Evolutionary conservation across 2,888 invertebrate genomes (phyloP).

Genomic region (Netelia fuscicornis): DNA sequence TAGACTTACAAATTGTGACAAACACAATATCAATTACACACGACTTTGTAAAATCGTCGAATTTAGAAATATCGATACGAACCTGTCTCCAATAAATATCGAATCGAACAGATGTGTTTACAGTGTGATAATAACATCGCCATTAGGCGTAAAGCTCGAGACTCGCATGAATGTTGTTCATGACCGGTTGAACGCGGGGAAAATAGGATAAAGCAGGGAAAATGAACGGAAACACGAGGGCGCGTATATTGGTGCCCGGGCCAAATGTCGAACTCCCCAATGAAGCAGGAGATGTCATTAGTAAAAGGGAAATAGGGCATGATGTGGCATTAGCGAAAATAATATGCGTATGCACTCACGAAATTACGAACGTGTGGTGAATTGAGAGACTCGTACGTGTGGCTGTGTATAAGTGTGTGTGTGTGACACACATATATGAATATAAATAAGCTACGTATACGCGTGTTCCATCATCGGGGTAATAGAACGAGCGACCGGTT

Average conservation of each 20-base stretch:
- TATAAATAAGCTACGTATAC: background rate
- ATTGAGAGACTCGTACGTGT: background rate
- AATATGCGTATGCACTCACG: slow-evolving; percentile 50
- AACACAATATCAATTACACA: background rate
- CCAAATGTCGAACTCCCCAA: background rate
- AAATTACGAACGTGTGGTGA: slow-evolving; percentile 39
- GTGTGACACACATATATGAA: background rate
- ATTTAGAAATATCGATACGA: background rate
- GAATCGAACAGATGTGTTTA: background rate
- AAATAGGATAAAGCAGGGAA: background rate
- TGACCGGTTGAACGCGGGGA: background rate
- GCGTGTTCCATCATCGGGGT: slow-evolving; percentile 1
- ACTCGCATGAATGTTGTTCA: too few relatives aligned
- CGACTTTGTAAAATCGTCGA: background rate
- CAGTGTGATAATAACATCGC: background rate
- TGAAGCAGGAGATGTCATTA: slow-evolving; percentile 41
- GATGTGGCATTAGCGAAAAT: slow-evolving; percentile 32
- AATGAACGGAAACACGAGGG: background rate
- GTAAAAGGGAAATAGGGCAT: slow-evolving; percentile 21
- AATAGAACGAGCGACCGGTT: slow-evolving; percentile 17
- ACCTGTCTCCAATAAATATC: background rate
- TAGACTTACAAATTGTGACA: background rate
- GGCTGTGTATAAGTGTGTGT: background rate
- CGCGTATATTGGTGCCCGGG: background rate
- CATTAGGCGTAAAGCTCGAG: background rate